phyloP scores from a whole-genome alignment of 2,888 invertebrate species.

The Agrilus cyanescens region DNA sequence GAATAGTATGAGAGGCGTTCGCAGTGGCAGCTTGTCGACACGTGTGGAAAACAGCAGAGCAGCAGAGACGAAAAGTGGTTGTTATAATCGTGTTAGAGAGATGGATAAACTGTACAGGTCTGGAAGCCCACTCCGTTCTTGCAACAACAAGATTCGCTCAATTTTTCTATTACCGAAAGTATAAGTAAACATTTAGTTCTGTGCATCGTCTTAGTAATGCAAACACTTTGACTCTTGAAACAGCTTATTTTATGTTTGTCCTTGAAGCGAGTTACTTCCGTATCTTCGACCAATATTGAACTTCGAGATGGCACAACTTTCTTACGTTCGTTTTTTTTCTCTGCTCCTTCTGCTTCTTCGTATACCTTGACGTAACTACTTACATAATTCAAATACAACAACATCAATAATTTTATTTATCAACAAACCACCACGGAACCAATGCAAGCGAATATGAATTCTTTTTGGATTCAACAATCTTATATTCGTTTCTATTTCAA shows the following conservation, averaged over 20 bases:
- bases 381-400: too few species aligned
- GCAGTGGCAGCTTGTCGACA: conserved; percentile 6
- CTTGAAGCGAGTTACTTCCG: conserved; percentile 2
- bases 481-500: too few species aligned
- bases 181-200: conserved; percentile 33
- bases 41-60: conserved; percentile 3
- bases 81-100: conserved; percentile 21
- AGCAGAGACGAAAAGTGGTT: conserved; percentile 7
- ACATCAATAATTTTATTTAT: too few species aligned
- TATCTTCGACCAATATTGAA: too few species aligned
- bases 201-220: conserved; percentile 30
- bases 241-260: conserved; percentile 13
- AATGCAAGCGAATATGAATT: too few species aligned
- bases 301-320: too few species aligned
- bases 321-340: too few species aligned
- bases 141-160: conserved; percentile 27
- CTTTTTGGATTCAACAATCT: too few species aligned
- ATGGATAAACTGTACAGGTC: conserved; percentile 14
- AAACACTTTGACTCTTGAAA: conserved; percentile 26
- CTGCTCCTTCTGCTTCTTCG: too few species aligned
- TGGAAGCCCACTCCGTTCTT: conserved; percentile 23
- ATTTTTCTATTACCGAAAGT: conserved; percentile 35
- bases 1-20: too few species aligned
- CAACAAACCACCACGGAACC: too few species aligned
- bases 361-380: too few species aligned